Percentiles rank a stretch among this genome's conserved stretches.
Evolutionary conservation across 2,797 vertebrate genomes (phyloP).

Genomic region (Clarias fuscus): DNA sequence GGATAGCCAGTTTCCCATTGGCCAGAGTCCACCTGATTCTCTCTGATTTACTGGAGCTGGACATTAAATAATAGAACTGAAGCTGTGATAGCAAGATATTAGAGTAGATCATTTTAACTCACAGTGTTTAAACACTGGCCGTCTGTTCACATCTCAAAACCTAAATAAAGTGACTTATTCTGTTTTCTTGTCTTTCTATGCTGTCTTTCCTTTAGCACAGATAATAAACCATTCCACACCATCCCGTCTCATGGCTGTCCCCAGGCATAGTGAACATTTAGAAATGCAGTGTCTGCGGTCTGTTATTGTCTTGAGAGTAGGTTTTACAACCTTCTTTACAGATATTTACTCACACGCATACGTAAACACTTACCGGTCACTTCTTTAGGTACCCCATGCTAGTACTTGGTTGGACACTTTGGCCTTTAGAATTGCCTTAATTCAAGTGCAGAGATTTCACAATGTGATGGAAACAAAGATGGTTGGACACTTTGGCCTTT

Average conservation of each 20-base stretch:
- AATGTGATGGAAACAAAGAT: no score
- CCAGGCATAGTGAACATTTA: constrained; percentile 60
- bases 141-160: constrained; percentile 13
- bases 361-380: not conserved
- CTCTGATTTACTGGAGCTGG: constrained; percentile 23
- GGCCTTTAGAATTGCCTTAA: no score
- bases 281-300: constrained; percentile 57
- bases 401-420: no score
- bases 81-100: constrained; percentile 24
- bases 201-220: constrained; percentile 35
- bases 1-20: constrained; percentile 25
- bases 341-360: constrained; percentile 15
- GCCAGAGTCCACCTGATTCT: constrained; percentile 33
- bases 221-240: constrained; percentile 59
- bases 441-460: no score
- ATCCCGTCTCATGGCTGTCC: constrained; percentile 46
- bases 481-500: no score
- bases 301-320: constrained; percentile 61
- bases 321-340: constrained; percentile 22
- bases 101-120: constrained; percentile 5
- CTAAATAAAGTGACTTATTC: constrained; percentile 36
- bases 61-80: constrained; percentile 27
- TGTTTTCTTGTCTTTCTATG: not conserved
- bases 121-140: not conserved
- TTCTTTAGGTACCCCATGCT: no score